Evolutionary conservation across 2,888 invertebrate genomes (phyloP), one percentile per base, ranked within the genome.

Genomic region (Acleris emargana): DNA sequence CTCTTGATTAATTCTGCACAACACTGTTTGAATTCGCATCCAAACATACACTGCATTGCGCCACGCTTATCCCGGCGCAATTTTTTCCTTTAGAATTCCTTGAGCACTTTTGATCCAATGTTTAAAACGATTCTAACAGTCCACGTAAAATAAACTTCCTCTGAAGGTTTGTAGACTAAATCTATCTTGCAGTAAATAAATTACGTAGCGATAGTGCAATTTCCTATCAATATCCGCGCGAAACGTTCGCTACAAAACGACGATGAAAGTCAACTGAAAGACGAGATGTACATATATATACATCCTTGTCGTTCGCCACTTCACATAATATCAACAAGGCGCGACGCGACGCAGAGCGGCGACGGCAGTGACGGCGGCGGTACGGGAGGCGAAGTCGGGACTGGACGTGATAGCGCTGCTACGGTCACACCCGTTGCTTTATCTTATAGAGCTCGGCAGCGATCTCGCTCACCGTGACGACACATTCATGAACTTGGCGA

Each of bases 181-280:
- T 80, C 81, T 78, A 84, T 80, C 81, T 78, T 82, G 81, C 83
- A 83, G 79, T 79, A 83, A 84, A 79, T 87, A 85, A 87, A 89
- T 89, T 89, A 90, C 89, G 89, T 89, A 88, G 89, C 88, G 87
- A 87, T 86, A 88, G 81, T 87, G 89, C 88, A 88, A 88, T 89
- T 88, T 88, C 81, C 84, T 89, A 88, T 89, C 86, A 84, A 88
- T 87, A 87, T 83, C 85, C 85, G 88, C 86, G 89, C 89, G 88
- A 91, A 91, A 90, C 91, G 91, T 91, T 91, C 91, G 86, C 91
- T 86, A 87, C 90, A 88, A 89, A 90, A 89, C 91, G 88, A 87
- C 88, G 91, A 89, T 91, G 91, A 91, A 92, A 92, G 91, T 91
- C 91, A 91, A 92, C 91, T 92, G 91, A 91, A 91, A 91, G 91